Evolutionary conservation across 2,113 vertebrate species (phyloP).

Genomic region (Shinisaurus crocodilurus): DNA sequence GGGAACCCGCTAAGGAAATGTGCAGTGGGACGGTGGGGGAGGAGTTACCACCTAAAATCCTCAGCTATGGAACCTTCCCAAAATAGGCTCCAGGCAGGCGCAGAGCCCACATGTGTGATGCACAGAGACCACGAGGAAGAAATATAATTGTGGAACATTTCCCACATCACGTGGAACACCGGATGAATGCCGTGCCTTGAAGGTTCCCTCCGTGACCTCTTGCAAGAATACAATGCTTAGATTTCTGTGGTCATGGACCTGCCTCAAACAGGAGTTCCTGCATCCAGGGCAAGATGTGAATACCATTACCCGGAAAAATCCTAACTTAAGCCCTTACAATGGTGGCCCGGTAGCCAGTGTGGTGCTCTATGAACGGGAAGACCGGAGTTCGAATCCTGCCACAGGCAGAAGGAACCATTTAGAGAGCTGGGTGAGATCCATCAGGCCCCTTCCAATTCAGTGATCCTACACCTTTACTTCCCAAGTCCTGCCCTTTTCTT

Average conservation of each 20-base stretch:
- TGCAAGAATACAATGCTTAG: not conserved
- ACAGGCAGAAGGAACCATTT: not conserved
- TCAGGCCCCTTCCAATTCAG: too few relatives aligned
- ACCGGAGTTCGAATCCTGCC: not conserved
- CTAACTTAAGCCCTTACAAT: not conserved
- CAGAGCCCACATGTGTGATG: too few relatives aligned
- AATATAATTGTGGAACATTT: not conserved
- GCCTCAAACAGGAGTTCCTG: not conserved
- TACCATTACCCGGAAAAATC: too few relatives aligned
- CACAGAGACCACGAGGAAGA: too few relatives aligned
- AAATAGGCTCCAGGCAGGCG: too few relatives aligned
- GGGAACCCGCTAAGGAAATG: too few relatives aligned
- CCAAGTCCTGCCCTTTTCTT: not conserved
- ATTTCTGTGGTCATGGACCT: not conserved
- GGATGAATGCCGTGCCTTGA: not conserved
- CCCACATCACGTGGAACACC: not conserved
- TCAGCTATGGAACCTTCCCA: too few relatives aligned
- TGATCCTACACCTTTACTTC: not conserved
- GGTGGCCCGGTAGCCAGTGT: not conserved
- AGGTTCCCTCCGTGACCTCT: not conserved
- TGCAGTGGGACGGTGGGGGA: too few relatives aligned
- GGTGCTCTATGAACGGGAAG: not conserved
- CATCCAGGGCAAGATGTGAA: too few relatives aligned
- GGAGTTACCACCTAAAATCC: too few relatives aligned
- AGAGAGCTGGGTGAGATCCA: too few relatives aligned